Percentiles rank a stretch among this genome's conserved stretches.
These are phyloP conservation scores for Ibycter americanus DNA, from an alignment of 2,797 vertebrate species.

Conservation along the genomic window DNA sequence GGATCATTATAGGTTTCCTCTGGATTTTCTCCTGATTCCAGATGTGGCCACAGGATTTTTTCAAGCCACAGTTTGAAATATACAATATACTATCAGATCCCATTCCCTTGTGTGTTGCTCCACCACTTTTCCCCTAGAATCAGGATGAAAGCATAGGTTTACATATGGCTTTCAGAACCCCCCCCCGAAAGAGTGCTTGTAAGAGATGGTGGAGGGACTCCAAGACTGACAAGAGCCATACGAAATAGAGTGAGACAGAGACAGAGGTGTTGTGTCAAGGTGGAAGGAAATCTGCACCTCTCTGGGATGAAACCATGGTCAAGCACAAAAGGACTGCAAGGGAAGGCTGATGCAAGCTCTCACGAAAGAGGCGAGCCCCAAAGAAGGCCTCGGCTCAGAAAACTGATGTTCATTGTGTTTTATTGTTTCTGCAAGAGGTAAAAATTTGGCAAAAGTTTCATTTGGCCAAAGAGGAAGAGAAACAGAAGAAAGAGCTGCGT, in stretches of 20 bases:
- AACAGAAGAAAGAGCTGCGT: background rate
- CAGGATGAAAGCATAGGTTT: background rate
- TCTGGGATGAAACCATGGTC: background rate
- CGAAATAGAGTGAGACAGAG: background rate
- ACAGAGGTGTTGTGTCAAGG: rapidly evolving
- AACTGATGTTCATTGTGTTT: background rate
- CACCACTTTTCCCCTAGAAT: background rate
- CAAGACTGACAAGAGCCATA: background rate
- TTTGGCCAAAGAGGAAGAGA: background rate
- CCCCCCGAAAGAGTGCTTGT: background rate
- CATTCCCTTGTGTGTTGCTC: background rate
- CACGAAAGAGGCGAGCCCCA: background rate
- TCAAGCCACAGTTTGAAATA: background rate
- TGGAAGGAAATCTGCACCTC: background rate
- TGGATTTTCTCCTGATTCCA: background rate
- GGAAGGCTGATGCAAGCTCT: background rate
- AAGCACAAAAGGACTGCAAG: background rate
- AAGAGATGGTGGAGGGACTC: background rate
- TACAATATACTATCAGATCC: background rate
- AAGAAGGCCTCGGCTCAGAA: background rate
- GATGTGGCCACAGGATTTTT: background rate
- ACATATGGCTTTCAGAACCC: background rate
- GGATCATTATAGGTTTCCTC: background rate
- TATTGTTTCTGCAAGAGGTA: background rate
- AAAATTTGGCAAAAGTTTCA: background rate